A percentile compares a stretch with the other conserved stretches of the same genome.
Evolutionary conservation across 2,888 invertebrate genomes (phyloP).

Genomic region (Stomorhina lunata): DNA sequence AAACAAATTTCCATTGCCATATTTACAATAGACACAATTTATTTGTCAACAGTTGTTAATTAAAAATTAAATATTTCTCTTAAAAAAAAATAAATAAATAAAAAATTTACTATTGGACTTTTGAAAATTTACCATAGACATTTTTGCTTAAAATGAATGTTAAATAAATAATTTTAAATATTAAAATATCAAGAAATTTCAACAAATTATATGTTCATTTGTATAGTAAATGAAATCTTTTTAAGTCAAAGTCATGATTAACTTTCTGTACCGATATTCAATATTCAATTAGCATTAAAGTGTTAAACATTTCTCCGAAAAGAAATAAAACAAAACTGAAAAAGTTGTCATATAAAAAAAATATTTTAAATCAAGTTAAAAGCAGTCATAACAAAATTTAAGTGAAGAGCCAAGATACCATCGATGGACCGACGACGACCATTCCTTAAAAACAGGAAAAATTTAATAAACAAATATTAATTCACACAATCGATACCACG

Average conservation of each 20-base stretch:
- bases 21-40: not conserved
- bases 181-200: too few relatives aligned
- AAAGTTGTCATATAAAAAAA: not conserved
- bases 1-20: too few relatives aligned
- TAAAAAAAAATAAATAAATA: too few relatives aligned
- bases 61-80: not conserved
- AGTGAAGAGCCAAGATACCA: too few relatives aligned
- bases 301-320: conserved; percentile 49
- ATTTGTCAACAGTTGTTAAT: conserved; percentile 3
- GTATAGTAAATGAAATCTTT: not conserved
- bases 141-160: too few relatives aligned
- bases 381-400: conserved; percentile 9
- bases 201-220: too few relatives aligned
- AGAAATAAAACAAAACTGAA: conserved; percentile 7
- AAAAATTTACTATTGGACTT: not conserved
- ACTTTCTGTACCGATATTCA: conserved; percentile 9
- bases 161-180: too few relatives aligned
- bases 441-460: not conserved
- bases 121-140: not conserved
- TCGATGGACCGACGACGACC: not conserved
- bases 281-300: conserved; percentile 53
- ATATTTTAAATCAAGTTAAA: not conserved
- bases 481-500: not conserved
- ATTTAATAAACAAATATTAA: conserved; percentile 15
- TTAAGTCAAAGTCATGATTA: conserved; percentile 30